Conservation (phyloP, 2,797 vertebrate species). For the Xiphophorus birchmanni region DNA sequence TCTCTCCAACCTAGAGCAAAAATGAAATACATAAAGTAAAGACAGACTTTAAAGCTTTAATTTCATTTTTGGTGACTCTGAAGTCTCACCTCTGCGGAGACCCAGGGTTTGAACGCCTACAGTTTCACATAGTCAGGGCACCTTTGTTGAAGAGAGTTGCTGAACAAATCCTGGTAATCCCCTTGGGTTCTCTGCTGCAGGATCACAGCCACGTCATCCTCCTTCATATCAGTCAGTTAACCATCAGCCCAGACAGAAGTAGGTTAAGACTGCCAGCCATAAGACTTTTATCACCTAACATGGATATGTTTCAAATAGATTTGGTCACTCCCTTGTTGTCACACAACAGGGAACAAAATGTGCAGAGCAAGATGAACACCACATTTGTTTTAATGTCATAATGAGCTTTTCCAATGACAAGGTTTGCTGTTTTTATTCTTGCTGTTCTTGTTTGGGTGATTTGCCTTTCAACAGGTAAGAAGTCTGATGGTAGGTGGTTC, state of each 20-base stretch:
- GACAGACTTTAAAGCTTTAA: slow-evolving; percentile 6
- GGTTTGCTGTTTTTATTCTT: neutral
- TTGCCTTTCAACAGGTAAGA: neutral
- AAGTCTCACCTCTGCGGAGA: slow-evolving; percentile 49
- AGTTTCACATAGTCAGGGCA: slow-evolving; percentile 58
- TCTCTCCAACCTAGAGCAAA: slow-evolving; percentile 15
- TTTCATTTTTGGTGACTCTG: slow-evolving; percentile 39
- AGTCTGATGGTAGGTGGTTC: neutral
- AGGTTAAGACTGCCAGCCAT: slow-evolving; percentile 32
- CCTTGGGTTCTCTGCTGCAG: slow-evolving; percentile 61
- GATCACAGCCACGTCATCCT: slow-evolving; percentile 62
- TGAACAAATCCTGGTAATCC: slow-evolving; percentile 77
- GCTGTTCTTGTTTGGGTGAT: neutral
- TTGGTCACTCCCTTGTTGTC: slow-evolving; percentile 25
- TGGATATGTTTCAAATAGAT: slow-evolving; percentile 26
- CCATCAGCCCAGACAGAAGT: slow-evolving; percentile 47
- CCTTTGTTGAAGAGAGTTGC: slow-evolving; percentile 76
- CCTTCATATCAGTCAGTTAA: slow-evolving; percentile 66
- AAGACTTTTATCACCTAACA: slow-evolving; percentile 41
- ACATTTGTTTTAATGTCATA: neutral
- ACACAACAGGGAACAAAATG: slow-evolving; percentile 7
- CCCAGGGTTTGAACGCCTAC: slow-evolving; percentile 46
- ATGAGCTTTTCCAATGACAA: neutral
- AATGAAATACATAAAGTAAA: neutral
- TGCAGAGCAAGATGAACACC: neutral